Conservation (phyloP, 2,888 invertebrate genomes). For the Xestoiulus laeticollis region DNA sequence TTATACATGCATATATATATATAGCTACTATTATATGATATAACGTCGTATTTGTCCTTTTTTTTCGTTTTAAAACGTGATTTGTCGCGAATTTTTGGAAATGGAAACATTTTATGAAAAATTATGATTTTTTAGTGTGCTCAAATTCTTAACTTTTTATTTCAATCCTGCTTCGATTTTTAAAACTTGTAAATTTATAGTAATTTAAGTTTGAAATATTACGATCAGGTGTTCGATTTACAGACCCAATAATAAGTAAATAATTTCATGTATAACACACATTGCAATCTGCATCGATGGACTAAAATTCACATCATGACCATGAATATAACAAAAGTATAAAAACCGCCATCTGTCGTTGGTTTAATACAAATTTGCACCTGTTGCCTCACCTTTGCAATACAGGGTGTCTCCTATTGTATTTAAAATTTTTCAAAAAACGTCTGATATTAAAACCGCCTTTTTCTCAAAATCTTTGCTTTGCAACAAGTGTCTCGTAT, state of each 20-base stretch:
- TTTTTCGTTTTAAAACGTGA: neutral
- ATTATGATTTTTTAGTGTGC: neutral
- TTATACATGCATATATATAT: constrained; percentile 7
- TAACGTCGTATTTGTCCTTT: constrained; percentile 8
- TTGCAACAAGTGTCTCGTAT: constrained; percentile 18
- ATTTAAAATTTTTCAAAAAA: neutral
- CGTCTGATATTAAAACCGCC: neutral
- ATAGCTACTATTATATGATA: neutral
- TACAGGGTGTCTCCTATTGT: neutral
- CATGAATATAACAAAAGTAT: neutral
- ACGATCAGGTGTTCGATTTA: constrained; percentile 26
- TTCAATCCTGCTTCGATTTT: neutral
- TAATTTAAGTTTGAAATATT: neutral
- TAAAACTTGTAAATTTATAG: neutral
- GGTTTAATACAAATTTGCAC: neutral
- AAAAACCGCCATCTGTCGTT: neutral
- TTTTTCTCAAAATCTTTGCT: neutral
- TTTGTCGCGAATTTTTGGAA: neutral
- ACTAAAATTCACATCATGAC: neutral
- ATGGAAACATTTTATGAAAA: neutral
- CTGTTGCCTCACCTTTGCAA: neutral
- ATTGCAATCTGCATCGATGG: neutral
- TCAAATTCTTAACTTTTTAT: neutral
- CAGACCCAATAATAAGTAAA: neutral
- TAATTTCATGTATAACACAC: neutral